phyloP scores from a whole-genome alignment of 2,797 vertebrate species.

The Myotis findleyi region DNA sequence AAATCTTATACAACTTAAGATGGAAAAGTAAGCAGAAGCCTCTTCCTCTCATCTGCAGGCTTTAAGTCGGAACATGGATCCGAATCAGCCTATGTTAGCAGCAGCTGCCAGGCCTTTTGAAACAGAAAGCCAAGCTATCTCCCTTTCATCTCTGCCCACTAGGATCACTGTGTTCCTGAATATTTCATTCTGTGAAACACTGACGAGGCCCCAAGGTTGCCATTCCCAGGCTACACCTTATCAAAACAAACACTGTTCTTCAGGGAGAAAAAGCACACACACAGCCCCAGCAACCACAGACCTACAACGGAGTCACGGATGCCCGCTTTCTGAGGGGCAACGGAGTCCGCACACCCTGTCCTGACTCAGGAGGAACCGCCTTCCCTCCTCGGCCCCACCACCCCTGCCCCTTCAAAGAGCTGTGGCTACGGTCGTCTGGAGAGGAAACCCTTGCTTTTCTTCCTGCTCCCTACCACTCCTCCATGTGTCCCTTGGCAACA shows the following conservation, averaged over 20 bases:
- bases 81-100: neutral
- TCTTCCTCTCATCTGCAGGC: neutral
- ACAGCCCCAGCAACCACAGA: neutral
- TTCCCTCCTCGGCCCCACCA: neutral
- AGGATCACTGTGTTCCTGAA: neutral
- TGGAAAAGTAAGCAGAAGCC: conserved; percentile 12
- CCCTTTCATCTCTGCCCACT: neutral
- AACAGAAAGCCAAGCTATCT: neutral
- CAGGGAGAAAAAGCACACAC: neutral
- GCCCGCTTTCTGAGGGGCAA: neutral
- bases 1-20: conserved; percentile 1
- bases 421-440: neutral
- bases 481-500: conserved; percentile 29
- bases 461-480: conserved; percentile 49
- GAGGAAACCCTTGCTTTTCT: conserved; percentile 52
- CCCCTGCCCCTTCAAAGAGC: conserved; percentile 56
- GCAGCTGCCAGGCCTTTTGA: neutral
- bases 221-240: conserved; percentile 49
- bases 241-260: neutral
- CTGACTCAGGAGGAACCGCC: neutral
- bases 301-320: neutral
- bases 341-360: neutral
- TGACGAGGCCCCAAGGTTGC: conserved; percentile 13
- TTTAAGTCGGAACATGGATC: neutral
- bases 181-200: conserved; percentile 30